Percentiles rank a stretch among this genome's conserved stretches.
phyloP scores from a whole-genome alignment of 2,888 invertebrate species.

The Hypselothyrea guttata region DNA sequence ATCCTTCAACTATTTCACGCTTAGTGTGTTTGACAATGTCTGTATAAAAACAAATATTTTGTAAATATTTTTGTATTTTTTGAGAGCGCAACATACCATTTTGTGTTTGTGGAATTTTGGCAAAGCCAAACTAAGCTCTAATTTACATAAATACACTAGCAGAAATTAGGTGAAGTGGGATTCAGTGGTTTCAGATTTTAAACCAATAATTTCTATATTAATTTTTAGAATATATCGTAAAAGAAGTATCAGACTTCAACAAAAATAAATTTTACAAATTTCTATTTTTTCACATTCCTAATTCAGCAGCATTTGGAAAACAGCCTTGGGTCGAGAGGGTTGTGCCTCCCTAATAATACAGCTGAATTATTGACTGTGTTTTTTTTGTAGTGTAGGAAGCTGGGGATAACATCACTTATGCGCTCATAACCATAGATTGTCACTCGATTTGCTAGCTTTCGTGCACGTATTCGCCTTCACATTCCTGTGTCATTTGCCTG shows the following conservation, averaged over 20 bases:
- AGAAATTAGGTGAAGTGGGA: neutral
- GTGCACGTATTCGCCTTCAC: constrained; percentile 27
- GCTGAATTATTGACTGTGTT: neutral
- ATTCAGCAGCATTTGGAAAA: too few relatives aligned
- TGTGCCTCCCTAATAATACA: too few relatives aligned
- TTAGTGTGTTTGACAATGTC: neutral
- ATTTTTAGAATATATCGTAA: too few relatives aligned
- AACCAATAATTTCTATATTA: too few relatives aligned
- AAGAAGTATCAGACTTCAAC: too few relatives aligned
- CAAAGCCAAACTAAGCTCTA: constrained; percentile 58
- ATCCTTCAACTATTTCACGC: constrained; percentile 7
- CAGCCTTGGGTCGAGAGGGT: too few relatives aligned
- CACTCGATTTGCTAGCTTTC: constrained; percentile 54
- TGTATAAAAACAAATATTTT: constrained; percentile 15
- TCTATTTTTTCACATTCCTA: too few relatives aligned
- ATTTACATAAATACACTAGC: constrained; percentile 48
- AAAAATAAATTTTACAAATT: too few relatives aligned
- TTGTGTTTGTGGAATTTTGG: constrained; percentile 32
- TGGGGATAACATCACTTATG: constrained; percentile 40
- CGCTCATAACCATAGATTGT: constrained; percentile 66
- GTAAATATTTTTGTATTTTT: constrained; percentile 20
- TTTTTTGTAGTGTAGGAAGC: constrained; percentile 2
- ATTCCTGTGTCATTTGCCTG: constrained; percentile 17
- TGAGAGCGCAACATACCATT: neutral
- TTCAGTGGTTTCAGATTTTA: too few relatives aligned